Conservation (phyloP, 2,797 vertebrate genomes). For the Pristis pectinata region DNA sequence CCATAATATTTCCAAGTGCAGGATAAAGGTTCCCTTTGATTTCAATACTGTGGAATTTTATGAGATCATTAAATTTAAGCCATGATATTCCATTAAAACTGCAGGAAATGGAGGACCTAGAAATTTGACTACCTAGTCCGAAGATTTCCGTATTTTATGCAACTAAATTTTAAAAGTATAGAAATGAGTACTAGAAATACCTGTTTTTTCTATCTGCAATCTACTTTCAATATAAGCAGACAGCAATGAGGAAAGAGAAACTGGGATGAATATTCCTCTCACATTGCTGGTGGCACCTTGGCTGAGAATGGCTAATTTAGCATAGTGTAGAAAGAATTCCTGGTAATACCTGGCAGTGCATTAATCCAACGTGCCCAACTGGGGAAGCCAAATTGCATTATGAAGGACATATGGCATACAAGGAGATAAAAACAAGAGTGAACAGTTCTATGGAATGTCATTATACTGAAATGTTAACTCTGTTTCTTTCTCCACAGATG, state of each 20-base stretch:
- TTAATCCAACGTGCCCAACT: background rate
- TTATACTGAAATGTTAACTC: no score
- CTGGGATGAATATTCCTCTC: background rate
- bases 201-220: no score
- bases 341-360: background rate
- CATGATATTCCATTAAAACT: background rate
- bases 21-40: background rate
- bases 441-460: no score
- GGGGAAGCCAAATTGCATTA: background rate
- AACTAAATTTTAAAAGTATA: no score
- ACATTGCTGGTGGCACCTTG: background rate
- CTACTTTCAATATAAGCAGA: background rate
- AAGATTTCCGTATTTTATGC: no score
- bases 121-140: no score
- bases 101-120: background rate
- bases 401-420: background rate
- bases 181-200: no score
- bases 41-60: background rate
- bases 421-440: no score
- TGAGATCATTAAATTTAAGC: background rate
- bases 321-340: background rate
- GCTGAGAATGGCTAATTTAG: background rate
- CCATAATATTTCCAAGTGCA: background rate
- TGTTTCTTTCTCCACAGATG: no score
- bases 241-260: background rate